A percentile compares a stretch with the other conserved stretches of the same genome.
Evolutionary conservation across 2,113 vertebrate genomes (phyloP).

Genomic region (Phylloscopus trochiloides): DNA sequence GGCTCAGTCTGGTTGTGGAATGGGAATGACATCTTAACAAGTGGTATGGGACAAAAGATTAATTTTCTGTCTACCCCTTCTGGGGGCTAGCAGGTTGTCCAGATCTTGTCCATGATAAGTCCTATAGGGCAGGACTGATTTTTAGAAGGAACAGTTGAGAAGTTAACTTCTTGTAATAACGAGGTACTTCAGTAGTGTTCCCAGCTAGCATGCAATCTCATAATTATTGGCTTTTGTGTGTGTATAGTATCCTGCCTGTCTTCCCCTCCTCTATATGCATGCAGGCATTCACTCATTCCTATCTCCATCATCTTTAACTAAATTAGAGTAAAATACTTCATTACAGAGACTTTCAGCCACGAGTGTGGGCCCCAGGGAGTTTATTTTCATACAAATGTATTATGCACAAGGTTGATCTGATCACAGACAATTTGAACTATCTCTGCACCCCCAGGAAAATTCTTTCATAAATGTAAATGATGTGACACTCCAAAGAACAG

Average conservation of each 20-base stretch:
- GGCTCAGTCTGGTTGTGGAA: neutral
- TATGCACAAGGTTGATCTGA: slow-evolving; percentile 80
- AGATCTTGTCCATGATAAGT: neutral
- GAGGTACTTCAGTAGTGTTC: neutral
- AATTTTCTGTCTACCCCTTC: neutral
- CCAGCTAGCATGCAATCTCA: neutral
- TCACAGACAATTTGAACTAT: slow-evolving; percentile 75
- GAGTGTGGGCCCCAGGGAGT: slow-evolving; percentile 66
- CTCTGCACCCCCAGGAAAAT: slow-evolving; percentile 73
- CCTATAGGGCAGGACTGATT: neutral
- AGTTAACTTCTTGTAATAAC: neutral
- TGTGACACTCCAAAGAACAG: slow-evolving; percentile 63
- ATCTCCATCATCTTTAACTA: slow-evolving; percentile 70
- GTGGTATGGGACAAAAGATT: neutral
- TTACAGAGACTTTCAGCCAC: slow-evolving; percentile 71
- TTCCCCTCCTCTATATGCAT: neutral
- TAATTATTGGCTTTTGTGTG: neutral
- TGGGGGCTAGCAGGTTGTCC: neutral
- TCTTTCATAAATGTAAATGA: slow-evolving; percentile 76
- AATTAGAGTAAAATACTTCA: slow-evolving; percentile 78
- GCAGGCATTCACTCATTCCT: slow-evolving; percentile 51
- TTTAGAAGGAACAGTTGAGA: neutral
- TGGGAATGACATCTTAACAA: neutral
- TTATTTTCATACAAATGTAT: slow-evolving; percentile 77
- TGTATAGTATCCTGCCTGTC: neutral